Conservation (phyloP, 2,888 invertebrate species). For the Holacanthella duospinosa region DNA sequence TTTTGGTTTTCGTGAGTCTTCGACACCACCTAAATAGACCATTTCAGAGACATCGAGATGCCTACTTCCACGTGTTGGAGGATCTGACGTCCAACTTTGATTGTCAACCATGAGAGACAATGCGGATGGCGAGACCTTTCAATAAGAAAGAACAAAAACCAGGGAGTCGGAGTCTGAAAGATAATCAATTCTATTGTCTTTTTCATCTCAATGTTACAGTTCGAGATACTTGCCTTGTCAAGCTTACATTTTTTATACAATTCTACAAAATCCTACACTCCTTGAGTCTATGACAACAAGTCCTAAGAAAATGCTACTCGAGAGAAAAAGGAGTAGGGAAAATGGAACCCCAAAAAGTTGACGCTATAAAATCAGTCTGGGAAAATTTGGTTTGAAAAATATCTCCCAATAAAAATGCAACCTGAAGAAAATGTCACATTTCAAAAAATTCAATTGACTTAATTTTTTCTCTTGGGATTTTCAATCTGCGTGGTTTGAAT, state of each 20-base stretch:
- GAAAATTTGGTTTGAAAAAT: too few relatives aligned
- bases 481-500: too few relatives aligned
- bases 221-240: neutral
- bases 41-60: constrained; percentile 37
- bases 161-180: neutral
- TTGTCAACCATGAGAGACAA: constrained; percentile 36
- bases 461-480: too few relatives aligned
- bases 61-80: constrained; percentile 29
- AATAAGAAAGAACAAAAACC: neutral
- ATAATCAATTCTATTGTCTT: constrained; percentile 8
- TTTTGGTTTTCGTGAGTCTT: constrained; percentile 26
- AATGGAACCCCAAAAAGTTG: too few relatives aligned
- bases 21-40: constrained; percentile 35
- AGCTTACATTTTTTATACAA: neutral
- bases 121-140: constrained; percentile 30
- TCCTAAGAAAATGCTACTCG: neutral
- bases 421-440: too few relatives aligned
- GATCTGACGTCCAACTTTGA: constrained; percentile 30
- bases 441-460: too few relatives aligned
- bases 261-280: neutral
- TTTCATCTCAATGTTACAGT: neutral
- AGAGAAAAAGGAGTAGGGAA: neutral
- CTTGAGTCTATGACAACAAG: neutral
- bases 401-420: too few relatives aligned
- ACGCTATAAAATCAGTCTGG: too few relatives aligned